phyloP scores from a whole-genome alignment of 2,797 vertebrate species.

The Platalea minor region DNA sequence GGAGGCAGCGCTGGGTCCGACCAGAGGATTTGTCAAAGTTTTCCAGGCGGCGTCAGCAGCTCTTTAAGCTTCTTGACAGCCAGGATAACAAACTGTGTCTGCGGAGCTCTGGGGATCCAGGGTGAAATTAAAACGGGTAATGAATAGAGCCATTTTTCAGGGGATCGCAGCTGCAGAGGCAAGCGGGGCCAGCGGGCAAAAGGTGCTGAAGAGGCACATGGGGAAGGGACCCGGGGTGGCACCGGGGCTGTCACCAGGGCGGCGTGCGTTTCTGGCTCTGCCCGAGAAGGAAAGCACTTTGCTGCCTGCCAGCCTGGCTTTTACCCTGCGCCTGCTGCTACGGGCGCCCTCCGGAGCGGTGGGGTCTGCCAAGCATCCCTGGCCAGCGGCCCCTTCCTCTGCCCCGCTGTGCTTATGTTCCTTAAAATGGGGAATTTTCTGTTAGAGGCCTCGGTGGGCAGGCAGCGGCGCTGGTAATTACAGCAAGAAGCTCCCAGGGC shows the following conservation, averaged over 20 bases:
- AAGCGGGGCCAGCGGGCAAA: not conserved
- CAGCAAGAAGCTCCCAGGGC: not conserved
- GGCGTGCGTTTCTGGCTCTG: not conserved
- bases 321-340: not conserved
- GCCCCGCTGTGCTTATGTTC: not conserved
- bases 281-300: not conserved
- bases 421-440: not conserved
- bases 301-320: not conserved
- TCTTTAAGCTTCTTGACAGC: slow-evolving; percentile 47
- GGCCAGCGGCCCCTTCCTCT: not conserved
- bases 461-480: not conserved
- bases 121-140: slow-evolving; percentile 12
- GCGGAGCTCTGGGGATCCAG: not conserved
- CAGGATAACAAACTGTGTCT: slow-evolving; percentile 52
- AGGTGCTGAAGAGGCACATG: not conserved
- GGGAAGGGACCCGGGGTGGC: not conserved
- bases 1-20: not conserved
- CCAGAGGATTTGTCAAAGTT: slow-evolving; percentile 46
- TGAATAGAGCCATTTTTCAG: slow-evolving; percentile 34
- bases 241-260: not conserved
- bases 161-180: not conserved
- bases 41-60: slow-evolving; percentile 29
- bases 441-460: not conserved
- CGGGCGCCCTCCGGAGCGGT: rapidly evolving
- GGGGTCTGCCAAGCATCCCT: not conserved